Conservation (phyloP, 2,888 invertebrate species). For the Zaprionus bogoriensis region DNA sequence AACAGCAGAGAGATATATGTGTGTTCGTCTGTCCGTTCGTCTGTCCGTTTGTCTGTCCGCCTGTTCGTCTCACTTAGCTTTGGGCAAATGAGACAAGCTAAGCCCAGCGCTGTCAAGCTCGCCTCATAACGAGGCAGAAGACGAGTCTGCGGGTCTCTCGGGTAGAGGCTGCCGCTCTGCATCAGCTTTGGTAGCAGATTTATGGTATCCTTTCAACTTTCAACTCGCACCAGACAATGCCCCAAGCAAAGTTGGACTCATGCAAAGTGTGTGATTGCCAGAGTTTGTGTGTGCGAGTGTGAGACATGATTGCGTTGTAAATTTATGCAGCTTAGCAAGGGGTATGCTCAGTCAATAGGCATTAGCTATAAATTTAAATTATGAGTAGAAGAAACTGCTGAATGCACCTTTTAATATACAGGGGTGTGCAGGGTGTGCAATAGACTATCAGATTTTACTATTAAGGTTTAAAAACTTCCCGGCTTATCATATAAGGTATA, state of each 20-base stretch:
- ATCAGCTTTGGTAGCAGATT: conserved; percentile 60
- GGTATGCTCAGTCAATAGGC: background rate
- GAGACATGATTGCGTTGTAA: conserved; percentile 27
- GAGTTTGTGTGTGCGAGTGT: conserved; percentile 8
- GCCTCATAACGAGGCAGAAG: background rate
- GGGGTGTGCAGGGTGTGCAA: too few relatives aligned
- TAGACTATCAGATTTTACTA: too few relatives aligned
- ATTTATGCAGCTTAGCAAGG: background rate
- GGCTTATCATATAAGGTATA: too few relatives aligned
- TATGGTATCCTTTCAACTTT: conserved; percentile 80
- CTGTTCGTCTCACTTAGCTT: conserved; percentile 17
- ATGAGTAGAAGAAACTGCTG: too few relatives aligned
- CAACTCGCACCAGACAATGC: conserved; percentile 61
- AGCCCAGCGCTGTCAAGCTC: conserved; percentile 42
- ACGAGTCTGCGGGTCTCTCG: conserved; percentile 10
- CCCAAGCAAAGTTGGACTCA: conserved; percentile 56
- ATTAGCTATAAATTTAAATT: background rate
- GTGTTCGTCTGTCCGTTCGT: background rate
- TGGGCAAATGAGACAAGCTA: conserved; percentile 35
- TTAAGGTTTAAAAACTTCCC: too few relatives aligned
- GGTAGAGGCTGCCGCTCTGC: conserved; percentile 50
- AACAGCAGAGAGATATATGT: background rate
- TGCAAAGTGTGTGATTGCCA: too few relatives aligned
- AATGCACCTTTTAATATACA: too few relatives aligned
- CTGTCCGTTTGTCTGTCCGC: background rate